Evolutionary conservation across 2,797 vertebrate genomes (phyloP), one percentile per base, ranked within the genome.

Genomic region (Pelochelys cantorii): DNA sequence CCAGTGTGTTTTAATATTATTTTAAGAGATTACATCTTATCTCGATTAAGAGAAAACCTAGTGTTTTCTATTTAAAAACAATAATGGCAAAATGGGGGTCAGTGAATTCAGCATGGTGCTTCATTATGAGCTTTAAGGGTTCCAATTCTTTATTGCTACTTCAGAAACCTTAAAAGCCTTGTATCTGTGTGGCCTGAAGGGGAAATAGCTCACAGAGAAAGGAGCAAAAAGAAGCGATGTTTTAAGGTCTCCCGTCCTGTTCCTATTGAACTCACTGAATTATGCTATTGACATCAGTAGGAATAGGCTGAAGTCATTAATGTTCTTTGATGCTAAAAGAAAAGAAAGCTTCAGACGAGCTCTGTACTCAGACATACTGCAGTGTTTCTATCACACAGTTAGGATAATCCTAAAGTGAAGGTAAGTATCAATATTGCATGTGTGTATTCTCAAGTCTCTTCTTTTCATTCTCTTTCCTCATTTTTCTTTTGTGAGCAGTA

Each of bases 151-250:
- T 96, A 84, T 82, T 96, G 52, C 1, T 15, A 60, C 83, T 94
- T 95, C 81, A 96, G 93, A 97, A 94, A 94, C 93, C 92, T 97
- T 98, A 97, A 98, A 98, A 98, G 97, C 97, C 93, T 97, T 93
- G 0, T 97, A 81, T 94, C 93, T 89, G 37, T 60, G 29, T 95
- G 90, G 97, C 98, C 97, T 96, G 85, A 94, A 97, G 98, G 91
- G 95, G 53, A 94, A 84, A 93, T 88, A 93, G 52, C 81, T 92
- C 15, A 1, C 79, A 60, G 15, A 81, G 65, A 87, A 81, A 87
- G 65, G 92, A 83, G 74, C 53, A 95, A 96, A 96, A 94, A 37
- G 86, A 92, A 95, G 86, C 56, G n/a, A 79, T n/a, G 5, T 83
- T 95, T 95, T 86, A 65, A 90, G 92, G 54, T 48, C 93, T 86